These are phyloP conservation scores for Crepidodera aurea DNA, from an alignment of 2,888 invertebrate genomes.

Conservation along the genomic window DNA sequence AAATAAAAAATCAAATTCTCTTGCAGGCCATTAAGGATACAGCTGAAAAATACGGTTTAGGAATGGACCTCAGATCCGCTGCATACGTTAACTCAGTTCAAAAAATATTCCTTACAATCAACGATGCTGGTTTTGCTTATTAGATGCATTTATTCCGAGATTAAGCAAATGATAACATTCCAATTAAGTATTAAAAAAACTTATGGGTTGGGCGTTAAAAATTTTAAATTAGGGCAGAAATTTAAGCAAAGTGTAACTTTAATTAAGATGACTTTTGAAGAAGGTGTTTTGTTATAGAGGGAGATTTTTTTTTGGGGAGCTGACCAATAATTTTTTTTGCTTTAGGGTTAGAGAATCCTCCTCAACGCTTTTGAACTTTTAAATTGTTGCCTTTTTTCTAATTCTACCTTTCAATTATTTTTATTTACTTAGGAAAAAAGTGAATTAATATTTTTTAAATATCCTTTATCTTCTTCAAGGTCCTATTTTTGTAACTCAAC, in stretches of 20 bases:
- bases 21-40: slow-evolving; percentile 91
- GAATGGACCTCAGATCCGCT: slow-evolving; percentile 91
- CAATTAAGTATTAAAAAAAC: neutral
- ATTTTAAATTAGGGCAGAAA: neutral
- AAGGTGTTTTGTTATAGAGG: neutral
- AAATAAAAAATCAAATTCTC: slow-evolving; percentile 35
- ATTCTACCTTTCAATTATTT: no score
- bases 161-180: no score
- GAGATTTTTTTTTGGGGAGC: neutral
- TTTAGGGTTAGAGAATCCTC: no score
- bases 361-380: no score
- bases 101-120: slow-evolving; percentile 95
- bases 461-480: neutral
- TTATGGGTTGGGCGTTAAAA: neutral
- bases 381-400: no score
- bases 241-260: neutral
- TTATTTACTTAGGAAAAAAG: neutral
- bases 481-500: neutral
- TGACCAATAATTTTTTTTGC: no score
- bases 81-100: slow-evolving; percentile 96
- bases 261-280: neutral
- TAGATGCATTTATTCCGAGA: slow-evolving; percentile 21
- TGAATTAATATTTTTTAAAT: neutral
- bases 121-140: slow-evolving; percentile 77
- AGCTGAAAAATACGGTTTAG: slow-evolving; percentile 90